These are phyloP conservation scores for Gastrophryne carolinensis DNA, from an alignment of 2,797 vertebrate species.

Conservation along the genomic window DNA sequence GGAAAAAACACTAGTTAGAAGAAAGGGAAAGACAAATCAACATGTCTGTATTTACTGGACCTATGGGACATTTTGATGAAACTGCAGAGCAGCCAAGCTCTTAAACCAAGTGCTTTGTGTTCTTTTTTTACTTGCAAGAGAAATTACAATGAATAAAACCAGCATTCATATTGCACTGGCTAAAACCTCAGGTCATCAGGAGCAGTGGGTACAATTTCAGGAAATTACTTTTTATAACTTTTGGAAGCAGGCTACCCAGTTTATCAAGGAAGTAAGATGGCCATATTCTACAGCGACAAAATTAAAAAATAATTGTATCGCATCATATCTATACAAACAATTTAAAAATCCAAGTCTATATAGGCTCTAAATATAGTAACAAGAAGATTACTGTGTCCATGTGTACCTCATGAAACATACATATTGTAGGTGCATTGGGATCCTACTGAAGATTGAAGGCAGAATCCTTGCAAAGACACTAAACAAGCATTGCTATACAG, in stretches of 20 bases:
- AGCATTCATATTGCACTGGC: background rate
- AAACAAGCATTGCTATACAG: too few relatives aligned
- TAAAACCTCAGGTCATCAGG: background rate
- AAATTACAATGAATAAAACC: constrained; percentile 15
- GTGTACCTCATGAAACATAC: too few relatives aligned
- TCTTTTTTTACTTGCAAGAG: constrained; percentile 31
- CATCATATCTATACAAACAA: constrained; percentile 1
- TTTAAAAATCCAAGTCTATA: too few relatives aligned
- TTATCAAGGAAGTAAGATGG: constrained; percentile 7
- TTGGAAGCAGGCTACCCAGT: background rate
- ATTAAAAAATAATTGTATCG: background rate
- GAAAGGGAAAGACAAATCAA: constrained; percentile 30
- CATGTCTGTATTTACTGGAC: constrained; percentile 39
- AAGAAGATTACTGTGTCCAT: too few relatives aligned
- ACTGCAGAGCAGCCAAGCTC: constrained; percentile 22
- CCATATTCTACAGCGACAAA: too few relatives aligned
- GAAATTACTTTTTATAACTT: background rate
- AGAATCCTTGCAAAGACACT: too few relatives aligned
- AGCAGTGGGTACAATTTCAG: background rate
- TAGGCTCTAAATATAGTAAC: too few relatives aligned
- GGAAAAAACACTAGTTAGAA: constrained; percentile 19
- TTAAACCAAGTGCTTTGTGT: constrained; percentile 31
- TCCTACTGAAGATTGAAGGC: too few relatives aligned
- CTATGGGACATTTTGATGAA: constrained; percentile 36
- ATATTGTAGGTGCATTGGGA: too few relatives aligned